These are phyloP conservation scores for Leptobrachium ailaonicum DNA, from an alignment of 2,113 vertebrate genomes.

Conservation along the genomic window DNA sequence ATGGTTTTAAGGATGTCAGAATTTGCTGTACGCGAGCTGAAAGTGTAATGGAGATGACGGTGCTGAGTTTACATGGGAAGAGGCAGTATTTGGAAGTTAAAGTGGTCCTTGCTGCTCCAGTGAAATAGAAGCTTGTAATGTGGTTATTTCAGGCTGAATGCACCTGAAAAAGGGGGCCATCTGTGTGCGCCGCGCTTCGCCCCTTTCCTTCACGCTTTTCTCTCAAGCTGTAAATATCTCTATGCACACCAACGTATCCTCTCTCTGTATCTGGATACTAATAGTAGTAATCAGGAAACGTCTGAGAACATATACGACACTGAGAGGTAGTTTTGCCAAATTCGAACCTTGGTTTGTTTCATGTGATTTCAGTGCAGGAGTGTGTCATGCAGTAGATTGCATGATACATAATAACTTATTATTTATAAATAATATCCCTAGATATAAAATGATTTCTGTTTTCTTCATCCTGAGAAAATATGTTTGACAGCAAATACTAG, in stretches of 20 bases:
- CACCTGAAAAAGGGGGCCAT: conserved; percentile 25
- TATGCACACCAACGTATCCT: neutral
- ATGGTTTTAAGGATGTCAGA: neutral
- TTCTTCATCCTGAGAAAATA: too few relatives aligned
- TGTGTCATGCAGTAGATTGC: too few relatives aligned
- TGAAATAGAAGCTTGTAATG: conserved; percentile 41
- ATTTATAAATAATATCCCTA: too few relatives aligned
- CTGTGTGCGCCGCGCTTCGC: neutral
- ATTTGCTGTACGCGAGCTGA: neutral
- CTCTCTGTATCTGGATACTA: neutral
- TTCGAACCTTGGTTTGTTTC: too few relatives aligned
- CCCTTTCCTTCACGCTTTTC: neutral
- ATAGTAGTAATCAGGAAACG: too few relatives aligned
- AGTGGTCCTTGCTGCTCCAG: neutral
- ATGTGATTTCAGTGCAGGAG: too few relatives aligned
- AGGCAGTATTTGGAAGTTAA: neutral
- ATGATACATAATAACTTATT: too few relatives aligned
- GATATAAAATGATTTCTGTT: too few relatives aligned
- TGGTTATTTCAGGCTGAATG: conserved; percentile 41
- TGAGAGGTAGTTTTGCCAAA: too few relatives aligned
- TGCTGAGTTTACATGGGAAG: neutral
- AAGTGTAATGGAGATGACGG: neutral
- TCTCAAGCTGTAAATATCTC: conserved; percentile 12
- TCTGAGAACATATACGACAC: too few relatives aligned
- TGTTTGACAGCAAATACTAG: too few relatives aligned